Conservation (phyloP, 1,140 invertebrate species). For the Atta cephalotes region DNA sequence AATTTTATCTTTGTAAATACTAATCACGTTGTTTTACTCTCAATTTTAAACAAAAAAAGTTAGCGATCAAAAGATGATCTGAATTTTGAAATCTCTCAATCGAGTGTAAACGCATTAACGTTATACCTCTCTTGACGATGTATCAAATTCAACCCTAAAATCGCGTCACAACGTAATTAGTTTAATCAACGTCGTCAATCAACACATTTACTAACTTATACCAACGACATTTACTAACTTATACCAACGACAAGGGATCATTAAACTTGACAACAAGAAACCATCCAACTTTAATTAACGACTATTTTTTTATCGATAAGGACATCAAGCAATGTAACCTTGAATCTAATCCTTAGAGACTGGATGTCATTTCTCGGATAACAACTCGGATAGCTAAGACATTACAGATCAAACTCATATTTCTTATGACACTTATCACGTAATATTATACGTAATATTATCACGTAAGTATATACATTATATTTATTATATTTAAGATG, state of each 20-base stretch:
- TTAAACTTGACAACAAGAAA: slow-evolving; percentile 1
- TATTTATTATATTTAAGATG: not conserved
- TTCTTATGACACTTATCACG: slow-evolving; percentile 1
- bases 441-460: not conserved
- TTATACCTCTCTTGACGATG: not conserved
- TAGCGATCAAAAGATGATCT: slow-evolving; percentile 11
- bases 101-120: not conserved
- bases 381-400: slow-evolving; percentile 10
- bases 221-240: slow-evolving; percentile 11
- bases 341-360: slow-evolving; percentile 22
- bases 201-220: slow-evolving; percentile 29
- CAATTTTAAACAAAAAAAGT: slow-evolving; percentile 20
- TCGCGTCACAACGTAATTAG: slow-evolving; percentile 8
- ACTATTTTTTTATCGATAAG: not conserved
- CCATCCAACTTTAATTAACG: slow-evolving; percentile 19
- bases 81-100: slow-evolving; percentile 1
- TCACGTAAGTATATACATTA: too few relatives aligned
- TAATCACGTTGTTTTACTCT: not conserved
- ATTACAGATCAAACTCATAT: slow-evolving; percentile 31
- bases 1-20: not conserved
- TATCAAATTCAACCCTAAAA: slow-evolving; percentile 33
- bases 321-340: not conserved
- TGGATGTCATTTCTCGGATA: slow-evolving; percentile 25
- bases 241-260: not conserved
- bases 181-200: slow-evolving; percentile 31